Evolutionary conservation across 2,113 vertebrate species (phyloP).

Genomic region (Larimichthys crocea): DNA sequence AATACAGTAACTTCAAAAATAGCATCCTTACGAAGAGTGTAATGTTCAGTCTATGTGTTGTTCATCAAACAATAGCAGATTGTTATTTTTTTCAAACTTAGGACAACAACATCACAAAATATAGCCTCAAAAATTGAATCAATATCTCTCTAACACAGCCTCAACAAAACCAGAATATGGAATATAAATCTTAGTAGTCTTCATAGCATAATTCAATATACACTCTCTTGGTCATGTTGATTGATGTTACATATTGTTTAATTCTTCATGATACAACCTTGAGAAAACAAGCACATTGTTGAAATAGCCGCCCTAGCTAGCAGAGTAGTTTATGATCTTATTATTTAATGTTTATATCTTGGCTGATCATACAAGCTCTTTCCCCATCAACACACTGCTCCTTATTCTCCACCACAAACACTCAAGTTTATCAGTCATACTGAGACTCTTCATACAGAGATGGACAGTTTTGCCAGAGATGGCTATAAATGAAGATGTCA

Average conservation of each 20-base stretch:
- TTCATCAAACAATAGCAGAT: not conserved
- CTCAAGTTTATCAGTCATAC: not conserved
- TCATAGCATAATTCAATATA: slow-evolving; percentile 14
- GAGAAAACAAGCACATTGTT: slow-evolving; percentile 12
- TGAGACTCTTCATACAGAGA: not conserved
- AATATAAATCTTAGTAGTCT: slow-evolving; percentile 6
- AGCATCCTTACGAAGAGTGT: not conserved
- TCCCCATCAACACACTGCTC: not conserved
- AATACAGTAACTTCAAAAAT: not conserved
- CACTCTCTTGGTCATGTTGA: not conserved
- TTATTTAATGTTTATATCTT: slow-evolving; percentile 31
- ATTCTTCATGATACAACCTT: slow-evolving; percentile 1
- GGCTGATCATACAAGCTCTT: slow-evolving; percentile 6
- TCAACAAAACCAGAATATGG: not conserved
- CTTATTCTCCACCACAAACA: not conserved
- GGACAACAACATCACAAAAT: not conserved
- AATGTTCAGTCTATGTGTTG: not conserved
- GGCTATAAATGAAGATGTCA: not conserved
- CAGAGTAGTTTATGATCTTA: not conserved
- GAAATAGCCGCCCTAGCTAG: not conserved
- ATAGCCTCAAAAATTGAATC: not conserved
- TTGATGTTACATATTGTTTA: slow-evolving; percentile 4
- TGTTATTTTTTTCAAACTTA: not conserved
- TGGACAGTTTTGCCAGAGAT: not conserved
- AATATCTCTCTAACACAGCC: not conserved